Evolutionary conservation across 2,113 vertebrate genomes (phyloP), one percentile per base, ranked within the genome.

Genomic region (Vimba vimba): DNA sequence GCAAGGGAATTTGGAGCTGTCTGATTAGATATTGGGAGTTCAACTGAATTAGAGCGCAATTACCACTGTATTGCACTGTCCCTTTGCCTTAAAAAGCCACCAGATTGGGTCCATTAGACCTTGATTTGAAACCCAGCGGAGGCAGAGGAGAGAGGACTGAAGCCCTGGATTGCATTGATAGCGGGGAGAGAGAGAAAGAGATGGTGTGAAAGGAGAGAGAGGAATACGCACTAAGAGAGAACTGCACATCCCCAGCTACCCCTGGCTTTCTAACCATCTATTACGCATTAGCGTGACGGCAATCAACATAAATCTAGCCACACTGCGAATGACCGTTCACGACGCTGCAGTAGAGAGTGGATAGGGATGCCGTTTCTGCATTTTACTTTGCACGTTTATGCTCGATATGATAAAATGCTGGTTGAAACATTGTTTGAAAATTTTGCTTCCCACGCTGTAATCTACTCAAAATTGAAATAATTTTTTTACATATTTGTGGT

Each of bases 21-120:
- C 91, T 91, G 90, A 91, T 91, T 91, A 90, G 88, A 91, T 91
- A 92, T 89, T 89, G 89, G 85, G 88, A 90, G 90, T 92, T 88
- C 83, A 88, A 90, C 91, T 92, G 89, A 91, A 91, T 92, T 92
- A 92, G 88, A 91, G 89, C 81, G 85, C 89, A 92, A 92, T 92
- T 92, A 91, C 89, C 47, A 77, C 83, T 82, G 87, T 89, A 88
- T 74, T 73, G 82, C 87, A 86, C 84, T 92, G 89, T 92, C 90
- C 89, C 86, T 86, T 84, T 84, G 83, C 87, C 88, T 91, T 92
- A 88, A 90, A 91, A 90, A 90, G 89, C 81, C 89, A 86, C 86
- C 87, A 90, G 90, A 91, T 90, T 88, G 86, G 87, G 84, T 91
- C 88, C 87, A 90, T 91, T 90, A 91, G 87, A 74, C 87, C 75